phyloP scores from a whole-genome alignment of 2,888 invertebrate species.

The Hypena proboscidalis region DNA sequence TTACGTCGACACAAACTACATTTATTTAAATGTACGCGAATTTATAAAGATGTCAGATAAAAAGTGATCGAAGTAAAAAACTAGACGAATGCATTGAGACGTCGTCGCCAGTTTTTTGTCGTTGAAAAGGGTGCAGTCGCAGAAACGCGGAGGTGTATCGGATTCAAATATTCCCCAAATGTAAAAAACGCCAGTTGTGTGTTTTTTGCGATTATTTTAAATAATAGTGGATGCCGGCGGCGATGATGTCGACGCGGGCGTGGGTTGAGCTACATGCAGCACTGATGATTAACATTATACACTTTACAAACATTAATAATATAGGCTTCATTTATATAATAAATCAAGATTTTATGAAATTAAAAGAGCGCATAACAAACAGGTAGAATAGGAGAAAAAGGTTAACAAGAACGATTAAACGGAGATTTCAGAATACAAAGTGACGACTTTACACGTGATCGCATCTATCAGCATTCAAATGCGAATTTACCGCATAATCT shows the following conservation, averaged over 20 bases:
- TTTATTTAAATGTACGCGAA: slow-evolving; percentile 54
- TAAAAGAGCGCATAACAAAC: no score
- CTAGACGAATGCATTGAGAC: slow-evolving; percentile 59
- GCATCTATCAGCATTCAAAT: no score
- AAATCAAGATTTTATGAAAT: no score
- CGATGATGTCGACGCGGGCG: neutral
- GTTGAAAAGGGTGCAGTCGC: slow-evolving; percentile 59
- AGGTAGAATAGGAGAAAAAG: no score
- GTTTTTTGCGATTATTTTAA: slow-evolving; percentile 48
- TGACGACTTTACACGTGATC: no score
- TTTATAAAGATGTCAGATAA: slow-evolving; percentile 41
- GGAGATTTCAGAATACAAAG: no score
- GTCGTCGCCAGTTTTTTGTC: slow-evolving; percentile 54
- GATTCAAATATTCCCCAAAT: slow-evolving; percentile 44
- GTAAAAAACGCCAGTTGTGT: slow-evolving; percentile 57
- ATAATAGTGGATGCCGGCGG: neutral
- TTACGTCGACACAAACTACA: slow-evolving; percentile 46
- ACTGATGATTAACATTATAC: no score
- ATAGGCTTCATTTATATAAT: no score
- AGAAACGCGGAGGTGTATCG: slow-evolving; percentile 45
- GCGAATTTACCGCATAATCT: no score
- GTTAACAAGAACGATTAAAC: no score
- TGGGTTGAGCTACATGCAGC: no score
- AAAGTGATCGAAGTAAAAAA: slow-evolving; percentile 32
- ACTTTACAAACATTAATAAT: no score